Conservation (phyloP, 2,797 vertebrate genomes). For the Acanthurus leucopareius region DNA sequence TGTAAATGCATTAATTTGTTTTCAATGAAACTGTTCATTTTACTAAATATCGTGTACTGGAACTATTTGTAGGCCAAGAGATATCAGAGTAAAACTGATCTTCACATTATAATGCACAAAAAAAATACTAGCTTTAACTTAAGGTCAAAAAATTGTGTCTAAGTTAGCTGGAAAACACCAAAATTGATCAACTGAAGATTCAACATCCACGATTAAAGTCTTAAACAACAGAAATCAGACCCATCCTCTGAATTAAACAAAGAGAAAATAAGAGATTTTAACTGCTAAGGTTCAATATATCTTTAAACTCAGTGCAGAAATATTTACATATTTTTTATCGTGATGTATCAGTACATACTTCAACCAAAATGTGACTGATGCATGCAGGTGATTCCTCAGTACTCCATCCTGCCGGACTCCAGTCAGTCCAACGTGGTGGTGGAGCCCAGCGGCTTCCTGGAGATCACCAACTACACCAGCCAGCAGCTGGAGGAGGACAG, state of each 20-base stretch:
- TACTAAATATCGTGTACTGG: neutral
- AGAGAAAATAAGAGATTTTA: too few species aligned
- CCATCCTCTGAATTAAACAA: neutral
- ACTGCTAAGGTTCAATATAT: neutral
- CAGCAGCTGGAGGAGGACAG: constrained; percentile 97
- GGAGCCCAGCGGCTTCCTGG: constrained; percentile 98
- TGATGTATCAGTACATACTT: neutral
- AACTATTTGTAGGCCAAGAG: neutral
- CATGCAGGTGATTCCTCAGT: constrained; percentile 95
- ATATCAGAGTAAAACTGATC: neutral
- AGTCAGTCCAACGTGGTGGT: constrained; percentile 97
- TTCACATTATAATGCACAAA: neutral
- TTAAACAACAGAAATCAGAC: neutral
- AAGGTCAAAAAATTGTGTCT: too few species aligned
- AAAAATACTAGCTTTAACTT: neutral
- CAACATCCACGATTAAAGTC: neutral
- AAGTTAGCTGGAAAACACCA: neutral
- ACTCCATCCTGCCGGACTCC: constrained; percentile 96
- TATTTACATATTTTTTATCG: neutral
- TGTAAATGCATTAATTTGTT: neutral
- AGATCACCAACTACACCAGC: constrained; percentile 98
- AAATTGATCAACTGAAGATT: neutral
- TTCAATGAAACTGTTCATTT: neutral
- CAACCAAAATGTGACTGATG: constrained; percentile 4
- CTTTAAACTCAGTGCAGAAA: too few species aligned